Evolutionary conservation across 2,113 vertebrate species (phyloP).

Genomic region (Polyodon spathula): DNA sequence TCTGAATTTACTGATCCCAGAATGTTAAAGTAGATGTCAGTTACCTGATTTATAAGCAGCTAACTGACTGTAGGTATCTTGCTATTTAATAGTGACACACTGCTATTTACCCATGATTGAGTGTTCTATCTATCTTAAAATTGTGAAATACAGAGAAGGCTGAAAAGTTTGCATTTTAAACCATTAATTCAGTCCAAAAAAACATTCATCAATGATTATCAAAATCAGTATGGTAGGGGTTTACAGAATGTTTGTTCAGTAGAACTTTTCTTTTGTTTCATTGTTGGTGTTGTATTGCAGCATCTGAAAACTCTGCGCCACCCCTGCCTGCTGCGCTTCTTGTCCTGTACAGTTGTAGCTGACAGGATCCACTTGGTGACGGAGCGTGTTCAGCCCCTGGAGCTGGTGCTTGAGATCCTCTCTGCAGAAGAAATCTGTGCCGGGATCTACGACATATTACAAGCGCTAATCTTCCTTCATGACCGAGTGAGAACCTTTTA

Average conservation of each 20-base stretch:
- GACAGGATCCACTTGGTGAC: conserved; percentile 87
- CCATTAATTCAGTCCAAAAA: too few species aligned
- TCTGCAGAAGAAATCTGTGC: conserved; percentile 83
- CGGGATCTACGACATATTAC: conserved; percentile 84
- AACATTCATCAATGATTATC: too few species aligned
- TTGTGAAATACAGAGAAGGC: too few species aligned
- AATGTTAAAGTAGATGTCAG: too few species aligned
- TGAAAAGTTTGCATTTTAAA: too few species aligned
- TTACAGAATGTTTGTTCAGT: neutral
- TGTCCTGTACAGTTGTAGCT: conserved; percentile 83
- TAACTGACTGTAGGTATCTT: too few species aligned
- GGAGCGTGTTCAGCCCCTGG: conserved; percentile 79
- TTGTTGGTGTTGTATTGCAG: conserved; percentile 43
- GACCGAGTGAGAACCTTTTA: conserved; percentile 67
- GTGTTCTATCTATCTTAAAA: too few species aligned
- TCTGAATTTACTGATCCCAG: too few species aligned
- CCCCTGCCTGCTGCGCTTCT: conserved; percentile 85
- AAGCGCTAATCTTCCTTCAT: conserved; percentile 85
- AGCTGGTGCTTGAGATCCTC: conserved; percentile 62
- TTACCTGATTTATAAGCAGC: too few species aligned
- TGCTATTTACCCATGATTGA: too few species aligned
- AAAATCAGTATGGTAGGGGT: too few species aligned
- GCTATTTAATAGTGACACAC: too few species aligned
- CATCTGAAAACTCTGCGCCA: conserved; percentile 93
- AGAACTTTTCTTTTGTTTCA: conserved; percentile 11